Evolutionary conservation across 1,140 invertebrate genomes (phyloP), one percentile per base, ranked within the genome.

Genomic region (Drosophila bocqueti): DNA sequence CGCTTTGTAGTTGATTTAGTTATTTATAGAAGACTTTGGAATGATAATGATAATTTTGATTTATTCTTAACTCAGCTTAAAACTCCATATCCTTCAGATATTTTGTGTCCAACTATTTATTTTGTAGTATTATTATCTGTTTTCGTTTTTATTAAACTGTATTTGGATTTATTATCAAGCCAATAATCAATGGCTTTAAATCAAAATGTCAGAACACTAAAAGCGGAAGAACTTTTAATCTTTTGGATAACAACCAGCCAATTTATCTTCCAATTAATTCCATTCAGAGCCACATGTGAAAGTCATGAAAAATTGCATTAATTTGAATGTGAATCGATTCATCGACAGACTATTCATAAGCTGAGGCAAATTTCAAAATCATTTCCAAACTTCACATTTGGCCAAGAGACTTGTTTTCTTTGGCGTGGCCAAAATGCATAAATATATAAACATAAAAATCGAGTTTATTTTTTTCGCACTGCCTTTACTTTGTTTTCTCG

Each of bases 281-380:
- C 36, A 68, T 68, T 50, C 45, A 31, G 11, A 72, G 5, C 26
- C 40, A 7, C 18, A 50, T 67, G 43, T 68, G 60, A 67, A 67
- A 67, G 60, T 67, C 36, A 71, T 72, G 42, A 73, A 72, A 72
- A 60, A 60, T 73, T 43, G 54, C 36, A 60, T 72, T 73, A 38
- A 73, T 73, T 73, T 73, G 52, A 72, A 73, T 73, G 40, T 43
- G 38, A 72, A 72, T 72, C 66, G 52, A 59, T 71, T 49, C 49
- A 59, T 71, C 24, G 67, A 50, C 18, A 42, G 67, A 42, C 52
- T 72, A 71, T 72, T 71, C 52, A 71, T 57, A 71, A 43, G 62
- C 31, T 16, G n/a, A 31, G 29, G 15, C 29, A 21, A 24, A 69
- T 69, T 68, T 65, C 60, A 8, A 68, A 71, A 67, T 55, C 24